Base-by-base conservation (phyloP, 1,140 invertebrate species). In the Drosophila nasuta region DNA sequence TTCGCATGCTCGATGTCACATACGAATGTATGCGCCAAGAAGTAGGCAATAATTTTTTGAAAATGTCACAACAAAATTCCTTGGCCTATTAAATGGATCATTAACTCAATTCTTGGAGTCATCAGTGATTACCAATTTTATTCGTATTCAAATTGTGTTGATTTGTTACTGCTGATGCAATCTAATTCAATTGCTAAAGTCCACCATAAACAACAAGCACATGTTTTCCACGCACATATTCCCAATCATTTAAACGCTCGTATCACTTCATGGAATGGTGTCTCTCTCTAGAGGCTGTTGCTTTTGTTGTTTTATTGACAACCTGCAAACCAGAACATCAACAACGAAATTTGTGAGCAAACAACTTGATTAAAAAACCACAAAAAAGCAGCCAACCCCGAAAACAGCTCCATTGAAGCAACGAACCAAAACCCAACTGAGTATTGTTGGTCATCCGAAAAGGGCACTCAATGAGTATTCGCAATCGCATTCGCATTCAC, bases 331-430 rank as follows among this genome's bases (percentile, higher is more conserved):
- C 69, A 62, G 66, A 63, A 58, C 59, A 70, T 49, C 49, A 60
- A 60, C 68, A 51, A 38, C 33, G 72, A 83, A 75, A 72, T 75
- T 88, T 80, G 74, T 89, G 79, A 58, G 63, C 86, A 81, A 79
- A 76, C 85, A 82, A 83, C 85, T 89, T 89, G 85, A 89, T 89
- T 89, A 89, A 89, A 89, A 89, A 89, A 69, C 85, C 85, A 89
- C 85, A 89, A 89, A 83, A 83, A 81, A 58, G 15, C 10, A 66
- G 15, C 11, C 35, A 70, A 56, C 67, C 45, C 68, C 43, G 35
- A 43, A 48, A 52, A 52, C 41, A 46, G 25, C 59, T 59, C 7
- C 35, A 54, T 10, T 54, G 51, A 33, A 33, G n/a, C 46, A 57
- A 7, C 63, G 20, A 60, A 52, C 48, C 66, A 70, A 41, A 25